Conservation (phyloP, 2,113 vertebrate species). For the Fukomys damarensis region DNA sequence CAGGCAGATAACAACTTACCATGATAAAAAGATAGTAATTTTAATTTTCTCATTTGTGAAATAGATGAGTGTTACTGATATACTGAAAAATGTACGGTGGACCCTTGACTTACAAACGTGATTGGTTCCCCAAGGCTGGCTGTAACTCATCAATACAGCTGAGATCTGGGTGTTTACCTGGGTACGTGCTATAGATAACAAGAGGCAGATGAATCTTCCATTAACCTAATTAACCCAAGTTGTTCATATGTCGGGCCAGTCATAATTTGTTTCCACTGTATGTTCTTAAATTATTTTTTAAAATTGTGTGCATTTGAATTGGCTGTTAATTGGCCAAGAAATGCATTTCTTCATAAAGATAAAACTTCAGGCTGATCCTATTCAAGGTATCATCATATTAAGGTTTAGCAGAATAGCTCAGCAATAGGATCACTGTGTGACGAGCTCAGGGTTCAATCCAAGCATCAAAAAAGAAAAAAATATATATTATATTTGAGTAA, state of each 20-base stretch:
- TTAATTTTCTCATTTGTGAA: conserved; percentile 13
- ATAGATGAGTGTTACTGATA: background rate
- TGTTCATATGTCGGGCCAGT: too few relatives aligned
- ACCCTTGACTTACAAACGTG: too few relatives aligned
- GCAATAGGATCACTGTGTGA: background rate
- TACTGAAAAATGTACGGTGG: background rate
- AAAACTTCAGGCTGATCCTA: background rate
- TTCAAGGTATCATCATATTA: background rate
- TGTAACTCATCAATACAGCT: too few relatives aligned
- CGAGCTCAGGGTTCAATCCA: background rate
- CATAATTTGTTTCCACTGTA: too few relatives aligned
- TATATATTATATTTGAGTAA: background rate
- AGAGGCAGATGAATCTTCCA: too few relatives aligned
- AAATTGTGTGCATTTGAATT: background rate
- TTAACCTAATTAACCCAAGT: too few relatives aligned
- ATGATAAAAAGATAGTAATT: background rate
- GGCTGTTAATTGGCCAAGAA: background rate
- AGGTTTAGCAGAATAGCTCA: background rate
- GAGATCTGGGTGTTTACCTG: too few relatives aligned
- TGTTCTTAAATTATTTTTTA: conserved; percentile 37
- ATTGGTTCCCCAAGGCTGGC: too few relatives aligned
- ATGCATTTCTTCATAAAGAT: conserved; percentile 43
- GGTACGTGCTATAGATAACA: too few relatives aligned
- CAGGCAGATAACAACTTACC: background rate
- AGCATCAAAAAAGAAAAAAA: too few relatives aligned